Conservation (phyloP, 2,888 invertebrate genomes). For the Diaprepes abbreviatus region DNA sequence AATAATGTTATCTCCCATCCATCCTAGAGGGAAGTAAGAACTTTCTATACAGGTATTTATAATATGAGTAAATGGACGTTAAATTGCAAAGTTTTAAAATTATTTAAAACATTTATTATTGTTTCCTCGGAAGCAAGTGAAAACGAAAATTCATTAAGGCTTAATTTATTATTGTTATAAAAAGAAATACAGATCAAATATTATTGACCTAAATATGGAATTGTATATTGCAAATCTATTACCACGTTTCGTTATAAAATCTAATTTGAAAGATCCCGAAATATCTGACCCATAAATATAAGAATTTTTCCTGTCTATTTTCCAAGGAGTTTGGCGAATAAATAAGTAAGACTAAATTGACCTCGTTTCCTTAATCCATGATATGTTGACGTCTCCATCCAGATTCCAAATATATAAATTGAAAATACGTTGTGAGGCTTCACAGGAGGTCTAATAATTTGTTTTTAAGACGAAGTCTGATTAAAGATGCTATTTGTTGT, state of each 20-base stretch:
- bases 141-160: no score
- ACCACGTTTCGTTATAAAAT: constrained; percentile 6
- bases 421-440: constrained; percentile 28
- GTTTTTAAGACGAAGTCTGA: neutral
- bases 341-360: constrained; percentile 16
- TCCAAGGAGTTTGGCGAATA: neutral
- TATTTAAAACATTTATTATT: no score
- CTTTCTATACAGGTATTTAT: no score
- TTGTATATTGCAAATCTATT: no score
- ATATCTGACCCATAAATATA: constrained; percentile 2
- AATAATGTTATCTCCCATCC: no score
- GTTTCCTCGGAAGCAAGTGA: no score
- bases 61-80: no score
- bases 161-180: no score
- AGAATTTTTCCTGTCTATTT: neutral
- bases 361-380: constrained; percentile 39
- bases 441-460: constrained; percentile 1
- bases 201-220: no score
- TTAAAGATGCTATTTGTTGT: neutral
- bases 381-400: constrained; percentile 35
- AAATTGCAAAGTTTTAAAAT: no score
- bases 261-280: neutral
- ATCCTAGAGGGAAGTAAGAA: no score
- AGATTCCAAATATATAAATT: constrained; percentile 31
- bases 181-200: no score